A percentile compares a stretch with the other conserved stretches of the same genome.
phyloP scores from a whole-genome alignment of 2,113 vertebrate genomes.

The Girardinichthys multiradiatus region DNA sequence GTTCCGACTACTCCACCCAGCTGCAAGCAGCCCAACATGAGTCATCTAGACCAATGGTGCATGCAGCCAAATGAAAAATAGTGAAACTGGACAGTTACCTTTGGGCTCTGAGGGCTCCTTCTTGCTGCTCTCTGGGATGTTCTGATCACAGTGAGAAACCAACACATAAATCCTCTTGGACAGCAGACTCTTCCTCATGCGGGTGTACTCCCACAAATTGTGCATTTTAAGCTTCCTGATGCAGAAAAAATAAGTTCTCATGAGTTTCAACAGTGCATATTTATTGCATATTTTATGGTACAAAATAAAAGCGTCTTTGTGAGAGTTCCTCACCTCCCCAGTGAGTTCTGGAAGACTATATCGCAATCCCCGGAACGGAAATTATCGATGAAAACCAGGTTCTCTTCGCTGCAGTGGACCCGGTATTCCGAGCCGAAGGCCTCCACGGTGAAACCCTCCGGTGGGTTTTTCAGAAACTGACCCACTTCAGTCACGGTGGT shows the following conservation, averaged over 20 bases:
- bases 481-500: slow-evolving; percentile 55
- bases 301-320: background rate
- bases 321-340: slow-evolving; percentile 61
- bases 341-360: slow-evolving; percentile 65
- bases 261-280: background rate
- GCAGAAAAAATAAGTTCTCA: background rate
- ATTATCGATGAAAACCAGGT: slow-evolving; percentile 70
- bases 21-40: slow-evolving; percentile 11
- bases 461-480: slow-evolving; percentile 64
- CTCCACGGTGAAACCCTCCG: slow-evolving; percentile 63
- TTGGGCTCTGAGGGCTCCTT: background rate
- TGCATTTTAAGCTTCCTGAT: slow-evolving; percentile 63
- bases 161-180: slow-evolving; percentile 71
- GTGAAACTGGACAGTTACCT: slow-evolving; percentile 28
- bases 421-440: slow-evolving; percentile 2
- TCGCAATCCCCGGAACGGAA: slow-evolving; percentile 36
- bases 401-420: slow-evolving; percentile 41
- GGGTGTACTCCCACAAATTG: slow-evolving; percentile 65
- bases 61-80: background rate
- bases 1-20: slow-evolving; percentile 28
- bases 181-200: slow-evolving; percentile 65
- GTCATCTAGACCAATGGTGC: slow-evolving; percentile 18
- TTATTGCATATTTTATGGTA: background rate
- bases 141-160: slow-evolving; percentile 32
- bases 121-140: background rate